Conservation (phyloP, 2,113 vertebrate genomes). For the Ia io region DNA sequence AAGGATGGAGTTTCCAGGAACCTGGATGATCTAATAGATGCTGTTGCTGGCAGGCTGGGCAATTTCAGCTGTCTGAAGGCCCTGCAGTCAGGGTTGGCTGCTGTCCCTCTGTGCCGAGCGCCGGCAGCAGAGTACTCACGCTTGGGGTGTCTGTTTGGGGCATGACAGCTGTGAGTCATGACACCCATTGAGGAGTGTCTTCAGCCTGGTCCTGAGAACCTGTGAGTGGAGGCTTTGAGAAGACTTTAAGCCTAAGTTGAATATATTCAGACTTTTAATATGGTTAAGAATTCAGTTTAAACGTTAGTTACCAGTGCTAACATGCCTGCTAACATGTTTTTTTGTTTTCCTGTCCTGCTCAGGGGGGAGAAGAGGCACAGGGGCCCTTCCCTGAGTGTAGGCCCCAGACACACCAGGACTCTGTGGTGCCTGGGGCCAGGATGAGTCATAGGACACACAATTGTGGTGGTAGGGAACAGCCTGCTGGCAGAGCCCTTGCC, state of each 20-base stretch:
- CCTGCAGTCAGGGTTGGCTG: neutral
- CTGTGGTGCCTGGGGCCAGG: neutral
- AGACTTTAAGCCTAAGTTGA: neutral
- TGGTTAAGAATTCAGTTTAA: neutral
- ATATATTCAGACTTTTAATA: neutral
- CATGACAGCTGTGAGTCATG: neutral
- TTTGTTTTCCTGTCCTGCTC: neutral
- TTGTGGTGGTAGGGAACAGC: conserved; percentile 51
- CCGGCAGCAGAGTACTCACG: neutral
- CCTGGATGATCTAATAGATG: neutral
- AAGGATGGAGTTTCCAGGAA: conserved; percentile 21
- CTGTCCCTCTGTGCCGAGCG: neutral
- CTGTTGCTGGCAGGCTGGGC: neutral
- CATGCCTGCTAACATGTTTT: neutral
- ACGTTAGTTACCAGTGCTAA: neutral
- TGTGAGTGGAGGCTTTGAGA: neutral
- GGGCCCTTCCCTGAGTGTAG: neutral
- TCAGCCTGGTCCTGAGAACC: neutral
- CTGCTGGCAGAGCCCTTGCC: conserved; percentile 27
- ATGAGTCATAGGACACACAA: conserved; percentile 40
- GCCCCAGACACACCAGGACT: neutral
- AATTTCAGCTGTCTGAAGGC: neutral
- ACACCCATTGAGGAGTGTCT: neutral
- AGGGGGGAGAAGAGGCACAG: neutral
- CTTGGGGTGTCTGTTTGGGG: neutral